These are phyloP conservation scores for Pitangus sulphuratus DNA, from an alignment of 2,797 vertebrate genomes.

Conservation along the genomic window DNA sequence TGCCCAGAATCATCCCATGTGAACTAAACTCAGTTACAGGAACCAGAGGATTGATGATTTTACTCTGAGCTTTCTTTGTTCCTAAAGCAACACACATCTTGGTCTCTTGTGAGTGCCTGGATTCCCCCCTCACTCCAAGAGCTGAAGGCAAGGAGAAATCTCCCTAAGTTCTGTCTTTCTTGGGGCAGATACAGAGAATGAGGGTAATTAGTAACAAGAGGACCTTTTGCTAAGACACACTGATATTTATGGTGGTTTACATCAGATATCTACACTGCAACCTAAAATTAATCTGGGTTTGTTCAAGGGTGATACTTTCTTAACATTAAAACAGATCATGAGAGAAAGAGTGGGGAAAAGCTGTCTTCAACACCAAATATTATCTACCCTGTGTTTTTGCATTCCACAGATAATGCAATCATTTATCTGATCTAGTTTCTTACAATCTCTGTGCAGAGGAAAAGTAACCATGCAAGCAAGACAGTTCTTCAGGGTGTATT, in stretches of 20 bases:
- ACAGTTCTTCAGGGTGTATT: neutral
- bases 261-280: neutral
- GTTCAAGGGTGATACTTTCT: neutral
- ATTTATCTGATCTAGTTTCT: neutral
- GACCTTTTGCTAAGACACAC: neutral
- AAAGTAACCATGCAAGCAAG: neutral
- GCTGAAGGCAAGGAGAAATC: neutral
- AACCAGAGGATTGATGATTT: neutral
- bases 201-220: neutral
- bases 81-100: fast-evolving
- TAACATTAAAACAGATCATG: neutral
- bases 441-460: neutral
- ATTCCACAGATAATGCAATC: neutral
- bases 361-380: neutral
- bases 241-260: neutral
- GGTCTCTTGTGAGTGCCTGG: neutral
- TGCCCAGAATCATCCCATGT: neutral
- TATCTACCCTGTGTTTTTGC: neutral
- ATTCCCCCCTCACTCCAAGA: neutral
- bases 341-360: neutral
- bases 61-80: neutral
- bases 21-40: neutral
- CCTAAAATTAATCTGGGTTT: neutral
- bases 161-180: neutral
- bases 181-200: neutral